Conservation (phyloP, 2,888 invertebrate genomes). For the Fragum sueziense region DNA sequence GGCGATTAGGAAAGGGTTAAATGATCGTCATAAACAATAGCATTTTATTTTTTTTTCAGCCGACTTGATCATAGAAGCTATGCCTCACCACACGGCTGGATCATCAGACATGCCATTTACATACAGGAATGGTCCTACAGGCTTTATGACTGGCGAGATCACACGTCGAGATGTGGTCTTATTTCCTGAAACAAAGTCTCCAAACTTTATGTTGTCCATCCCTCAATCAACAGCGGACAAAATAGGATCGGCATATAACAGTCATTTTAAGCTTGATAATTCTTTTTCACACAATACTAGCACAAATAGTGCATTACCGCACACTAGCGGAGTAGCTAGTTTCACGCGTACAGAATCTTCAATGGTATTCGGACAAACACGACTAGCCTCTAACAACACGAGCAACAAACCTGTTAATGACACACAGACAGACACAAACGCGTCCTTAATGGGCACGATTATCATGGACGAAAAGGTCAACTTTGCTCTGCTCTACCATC, state of each 20-base stretch:
- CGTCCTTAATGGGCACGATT: constrained; percentile 6
- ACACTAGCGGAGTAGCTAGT: not conserved
- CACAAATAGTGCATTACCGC: not conserved
- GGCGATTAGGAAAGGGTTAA: no score
- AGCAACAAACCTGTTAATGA: not conserved
- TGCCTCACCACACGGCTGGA: constrained; percentile 16
- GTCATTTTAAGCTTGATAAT: not conserved
- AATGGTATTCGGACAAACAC: not conserved
- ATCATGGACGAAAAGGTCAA: constrained; percentile 31
- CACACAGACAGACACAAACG: not conserved
- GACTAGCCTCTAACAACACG: not conserved
- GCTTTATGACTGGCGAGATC: not conserved
- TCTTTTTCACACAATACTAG: not conserved
- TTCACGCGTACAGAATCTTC: not conserved
- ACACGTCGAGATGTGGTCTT: not conserved
- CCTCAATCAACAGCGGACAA: not conserved
- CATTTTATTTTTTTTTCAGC: constrained; percentile 11
- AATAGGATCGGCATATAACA: not conserved
- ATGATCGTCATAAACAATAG: no score
- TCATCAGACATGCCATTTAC: not conserved
- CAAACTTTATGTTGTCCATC: constrained; percentile 6
- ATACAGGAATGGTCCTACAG: constrained; percentile 3
- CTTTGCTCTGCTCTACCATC: constrained; percentile 19
- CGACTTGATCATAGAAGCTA: constrained; percentile 17
- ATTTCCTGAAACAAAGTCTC: constrained; percentile 11